A percentile compares a stretch with the other conserved stretches of the same genome.
Evolutionary conservation across 2,888 invertebrate species (phyloP).

Genomic region (Acanthococcus lagerstroemiae): DNA sequence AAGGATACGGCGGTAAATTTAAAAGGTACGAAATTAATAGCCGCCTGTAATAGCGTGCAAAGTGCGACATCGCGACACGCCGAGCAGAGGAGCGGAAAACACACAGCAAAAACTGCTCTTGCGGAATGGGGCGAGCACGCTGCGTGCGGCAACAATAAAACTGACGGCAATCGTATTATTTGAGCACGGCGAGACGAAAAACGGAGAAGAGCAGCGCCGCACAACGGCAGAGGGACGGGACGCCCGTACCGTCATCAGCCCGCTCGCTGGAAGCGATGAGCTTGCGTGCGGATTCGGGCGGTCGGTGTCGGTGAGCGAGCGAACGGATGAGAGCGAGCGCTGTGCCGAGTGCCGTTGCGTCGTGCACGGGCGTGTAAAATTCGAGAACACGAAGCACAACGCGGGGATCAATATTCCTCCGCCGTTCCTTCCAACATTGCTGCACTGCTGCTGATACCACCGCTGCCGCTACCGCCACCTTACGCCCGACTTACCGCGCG

Average conservation of each 20-base stretch:
- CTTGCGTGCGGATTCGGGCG: slow-evolving; percentile 1
- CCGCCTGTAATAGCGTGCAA: slow-evolving; percentile 15
- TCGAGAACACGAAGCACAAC: no score
- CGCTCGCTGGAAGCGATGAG: no score
- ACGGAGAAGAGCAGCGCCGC: background rate
- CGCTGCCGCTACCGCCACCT: background rate
- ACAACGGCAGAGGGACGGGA: no score
- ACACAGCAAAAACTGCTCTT: slow-evolving; percentile 10
- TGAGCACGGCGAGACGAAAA: background rate
- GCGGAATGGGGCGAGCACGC: slow-evolving; percentile 10
- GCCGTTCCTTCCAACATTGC: no score
- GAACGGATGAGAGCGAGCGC: no score
- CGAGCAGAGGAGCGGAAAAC: no score
- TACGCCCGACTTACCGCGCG: no score
- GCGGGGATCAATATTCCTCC: slow-evolving; percentile 26
- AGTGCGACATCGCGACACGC: slow-evolving; percentile 16
- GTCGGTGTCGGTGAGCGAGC: background rate
- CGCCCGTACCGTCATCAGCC: background rate
- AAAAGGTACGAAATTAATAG: slow-evolving; percentile 22
- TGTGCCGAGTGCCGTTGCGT: no score
- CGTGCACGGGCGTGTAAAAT: no score
- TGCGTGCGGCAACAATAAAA: slow-evolving; percentile 16
- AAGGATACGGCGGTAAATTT: slow-evolving; percentile 1
- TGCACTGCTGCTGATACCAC: no score
- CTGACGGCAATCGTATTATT: slow-evolving; percentile 13